Evolutionary conservation across 2,797 vertebrate genomes (phyloP).

Genomic region (Phrynocephalus guinanensis): DNA sequence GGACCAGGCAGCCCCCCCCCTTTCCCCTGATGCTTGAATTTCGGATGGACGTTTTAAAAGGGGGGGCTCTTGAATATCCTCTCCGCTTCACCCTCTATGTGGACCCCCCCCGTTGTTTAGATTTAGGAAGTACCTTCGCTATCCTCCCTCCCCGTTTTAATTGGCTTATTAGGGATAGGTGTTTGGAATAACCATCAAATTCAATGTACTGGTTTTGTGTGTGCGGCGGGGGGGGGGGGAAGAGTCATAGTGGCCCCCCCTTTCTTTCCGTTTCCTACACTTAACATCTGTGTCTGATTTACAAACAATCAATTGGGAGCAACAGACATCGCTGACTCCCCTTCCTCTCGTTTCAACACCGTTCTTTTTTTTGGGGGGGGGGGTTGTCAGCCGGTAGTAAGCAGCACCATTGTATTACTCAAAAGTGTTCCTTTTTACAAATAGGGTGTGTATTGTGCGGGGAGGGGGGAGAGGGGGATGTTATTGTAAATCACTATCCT

Average conservation of each 20-base stretch:
- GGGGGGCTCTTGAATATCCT: not conserved
- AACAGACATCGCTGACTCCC: not conserved
- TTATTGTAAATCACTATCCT: slow-evolving; percentile 33
- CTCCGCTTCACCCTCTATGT: not conserved
- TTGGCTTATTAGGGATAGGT: not conserved
- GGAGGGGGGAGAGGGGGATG: not conserved
- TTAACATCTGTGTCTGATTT: slow-evolving; percentile 19
- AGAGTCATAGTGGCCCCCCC: not conserved
- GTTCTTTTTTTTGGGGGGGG: not conserved
- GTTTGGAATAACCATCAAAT: too few relatives aligned
- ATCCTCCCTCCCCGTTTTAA: not conserved
- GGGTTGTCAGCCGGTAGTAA: not conserved
- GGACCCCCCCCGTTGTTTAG: too few relatives aligned
- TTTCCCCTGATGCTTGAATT: not conserved
- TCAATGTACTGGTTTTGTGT: not conserved
- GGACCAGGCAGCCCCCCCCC: slow-evolving; percentile 27
- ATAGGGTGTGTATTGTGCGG: slow-evolving; percentile 19
- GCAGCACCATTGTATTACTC: slow-evolving; percentile 1
- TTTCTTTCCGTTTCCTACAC: not conserved
- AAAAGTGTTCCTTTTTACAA: slow-evolving; percentile 9
- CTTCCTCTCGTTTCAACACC: not conserved
- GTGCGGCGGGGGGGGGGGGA: not conserved
- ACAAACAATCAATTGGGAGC: not conserved
- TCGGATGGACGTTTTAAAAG: not conserved
- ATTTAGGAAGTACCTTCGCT: not conserved